Base-by-base conservation (phyloP, 2,888 invertebrate genomes). In the Calameuta pallipes region DNA sequence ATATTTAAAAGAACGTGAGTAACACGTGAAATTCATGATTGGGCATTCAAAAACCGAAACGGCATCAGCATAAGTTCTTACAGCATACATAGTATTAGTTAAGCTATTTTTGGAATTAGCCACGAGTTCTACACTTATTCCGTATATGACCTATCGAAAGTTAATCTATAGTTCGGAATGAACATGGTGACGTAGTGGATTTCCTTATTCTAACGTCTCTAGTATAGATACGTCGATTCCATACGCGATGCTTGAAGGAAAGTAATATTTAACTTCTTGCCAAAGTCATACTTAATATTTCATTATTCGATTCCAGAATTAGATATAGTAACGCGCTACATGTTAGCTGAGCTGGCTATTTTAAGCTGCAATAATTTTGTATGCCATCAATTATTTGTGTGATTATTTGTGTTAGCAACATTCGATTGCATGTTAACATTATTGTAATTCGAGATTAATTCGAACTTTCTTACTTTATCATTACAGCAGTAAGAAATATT, bases 301-400 rank as follows among this genome's bases (percentile, higher is more conserved):
- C 71, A 78, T 13, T 71, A 71, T 78, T 41, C 78, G 56, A 74
- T 41, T 78, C 56, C 71, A 75, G 75, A 78, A 78, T 75, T 78
- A 75, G 56, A 68, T 56, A 56, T 9, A 56, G 56, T 41, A 11
- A 11, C 69, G 23, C 69, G 4, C 36, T 69, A 36, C 69, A 34
- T 75, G 34, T 36, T 37, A 75, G 41, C 12, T 56, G 41, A 71
- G 30, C 30, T 23, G 23, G 56, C 9, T 56, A 56, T 56, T 56
- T 23, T 9, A 23, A 56, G 23, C 56, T 56, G 9, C 9, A 56
- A 23, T 2, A 9, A 9, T 23, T 56, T 56, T 6, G 2, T 56
- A 56, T 56, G 2, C 9, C 23, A 56, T 23, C 9, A 56, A 56
- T 23, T 6, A 1, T 56, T 23, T 33, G 33, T 33, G 6, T 56